Evolutionary conservation across 2,888 invertebrate genomes (phyloP).

Genomic region (Stratiomys singularior): DNA sequence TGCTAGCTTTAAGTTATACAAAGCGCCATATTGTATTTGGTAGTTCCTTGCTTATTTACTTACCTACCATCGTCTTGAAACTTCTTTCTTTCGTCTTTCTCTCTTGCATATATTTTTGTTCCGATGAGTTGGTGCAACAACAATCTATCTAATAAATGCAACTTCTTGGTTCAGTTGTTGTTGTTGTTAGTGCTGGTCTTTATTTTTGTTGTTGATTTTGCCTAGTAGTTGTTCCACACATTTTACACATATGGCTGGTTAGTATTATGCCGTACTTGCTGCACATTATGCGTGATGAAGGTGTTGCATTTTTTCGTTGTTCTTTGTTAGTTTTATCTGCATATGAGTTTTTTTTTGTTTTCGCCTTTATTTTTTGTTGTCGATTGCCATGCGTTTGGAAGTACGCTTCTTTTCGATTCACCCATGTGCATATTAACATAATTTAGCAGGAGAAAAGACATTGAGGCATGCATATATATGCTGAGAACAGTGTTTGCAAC

Average conservation of each 20-base stretch:
- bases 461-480: too few species aligned
- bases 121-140: neutral
- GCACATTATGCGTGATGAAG: slow-evolving; percentile 1
- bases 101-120: neutral
- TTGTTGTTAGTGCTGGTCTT: neutral
- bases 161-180: slow-evolving; percentile 34
- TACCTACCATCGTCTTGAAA: too few species aligned
- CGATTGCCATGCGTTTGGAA: neutral
- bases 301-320: neutral
- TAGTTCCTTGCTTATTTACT: too few species aligned
- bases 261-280: neutral
- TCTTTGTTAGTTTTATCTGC: neutral
- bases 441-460: neutral
- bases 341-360: neutral
- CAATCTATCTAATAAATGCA: slow-evolving; percentile 22
- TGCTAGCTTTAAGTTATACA: too few species aligned
- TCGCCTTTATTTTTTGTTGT: neutral
- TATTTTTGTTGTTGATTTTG: too few species aligned
- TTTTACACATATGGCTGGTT: neutral
- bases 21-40: too few species aligned
- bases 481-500: too few species aligned
- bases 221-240: too few species aligned
- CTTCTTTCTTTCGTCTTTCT: too few species aligned
- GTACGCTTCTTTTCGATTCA: neutral
- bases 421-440: neutral